phyloP scores from a whole-genome alignment of 1,140 invertebrate species.

The Bombus turneri region DNA sequence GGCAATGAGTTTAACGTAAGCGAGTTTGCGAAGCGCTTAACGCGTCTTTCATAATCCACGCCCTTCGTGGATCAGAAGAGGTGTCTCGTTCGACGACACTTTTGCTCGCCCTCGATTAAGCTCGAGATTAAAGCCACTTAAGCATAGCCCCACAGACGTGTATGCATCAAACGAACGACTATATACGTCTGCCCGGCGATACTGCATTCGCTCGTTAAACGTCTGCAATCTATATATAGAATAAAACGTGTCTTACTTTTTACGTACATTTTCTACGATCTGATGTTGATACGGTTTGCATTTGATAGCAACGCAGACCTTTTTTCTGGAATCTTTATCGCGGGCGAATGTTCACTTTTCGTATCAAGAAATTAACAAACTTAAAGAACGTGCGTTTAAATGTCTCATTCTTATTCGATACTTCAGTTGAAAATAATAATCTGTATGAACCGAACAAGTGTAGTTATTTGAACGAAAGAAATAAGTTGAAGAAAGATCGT shows the following conservation, averaged over 20 bases:
- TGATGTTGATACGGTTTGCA: not conserved
- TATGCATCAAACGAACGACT: not conserved
- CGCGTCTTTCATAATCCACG: slow-evolving; percentile 17
- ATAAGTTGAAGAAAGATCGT: not conserved
- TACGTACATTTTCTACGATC: not conserved
- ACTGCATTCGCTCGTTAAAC: not conserved
- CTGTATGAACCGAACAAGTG: not conserved
- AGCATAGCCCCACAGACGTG: slow-evolving; percentile 11
- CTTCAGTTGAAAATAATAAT: no score
- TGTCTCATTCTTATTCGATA: no score
- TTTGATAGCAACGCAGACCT: not conserved
- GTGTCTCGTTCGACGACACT: slow-evolving; percentile 59
- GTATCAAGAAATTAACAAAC: no score
- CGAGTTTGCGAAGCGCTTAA: not conserved
- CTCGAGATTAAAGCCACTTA: slow-evolving; percentile 44
- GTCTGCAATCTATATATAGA: slow-evolving; percentile 10
- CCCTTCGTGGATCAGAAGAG: slow-evolving; percentile 15
- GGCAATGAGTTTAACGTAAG: not conserved
- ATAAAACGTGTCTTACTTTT: not conserved
- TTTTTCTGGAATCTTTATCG: no score
- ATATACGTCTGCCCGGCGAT: not conserved
- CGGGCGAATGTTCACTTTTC: no score
- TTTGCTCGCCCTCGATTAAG: slow-evolving; percentile 71
- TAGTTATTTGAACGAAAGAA: not conserved
- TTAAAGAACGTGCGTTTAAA: no score